These are phyloP conservation scores for Balaeniceps rex DNA, from an alignment of 2,113 vertebrate species.

Conservation along the genomic window DNA sequence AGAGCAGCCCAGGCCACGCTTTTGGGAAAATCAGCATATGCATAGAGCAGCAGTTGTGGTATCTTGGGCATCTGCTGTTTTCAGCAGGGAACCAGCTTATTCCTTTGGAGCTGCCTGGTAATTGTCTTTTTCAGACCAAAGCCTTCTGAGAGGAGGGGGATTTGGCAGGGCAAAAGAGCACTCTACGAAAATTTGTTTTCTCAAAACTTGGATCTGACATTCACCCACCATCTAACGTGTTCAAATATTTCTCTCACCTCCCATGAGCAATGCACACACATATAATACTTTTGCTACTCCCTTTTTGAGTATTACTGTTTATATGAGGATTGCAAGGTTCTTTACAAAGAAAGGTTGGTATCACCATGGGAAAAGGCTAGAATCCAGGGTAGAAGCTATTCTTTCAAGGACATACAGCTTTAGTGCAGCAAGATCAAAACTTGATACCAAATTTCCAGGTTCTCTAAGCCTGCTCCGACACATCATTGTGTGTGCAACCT, in stretches of 20 bases:
- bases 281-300: neutral
- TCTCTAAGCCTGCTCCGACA: neutral
- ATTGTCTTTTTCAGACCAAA: constrained; percentile 13
- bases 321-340: neutral
- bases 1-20: neutral
- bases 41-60: neutral
- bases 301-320: neutral
- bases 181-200: neutral
- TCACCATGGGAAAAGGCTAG: neutral
- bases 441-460: neutral
- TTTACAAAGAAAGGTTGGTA: neutral
- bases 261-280: neutral
- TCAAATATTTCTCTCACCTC: neutral
- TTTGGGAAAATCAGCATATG: constrained; percentile 34
- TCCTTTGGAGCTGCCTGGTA: neutral
- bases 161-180: neutral
- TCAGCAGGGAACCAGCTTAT: neutral
- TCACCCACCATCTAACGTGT: neutral
- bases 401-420: neutral
- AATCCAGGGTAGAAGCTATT: neutral
- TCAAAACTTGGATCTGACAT: neutral
- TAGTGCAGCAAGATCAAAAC: neutral
- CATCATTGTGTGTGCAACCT: neutral
- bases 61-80: constrained; percentile 24
- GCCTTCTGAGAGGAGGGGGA: neutral